Percentiles rank a stretch among this genome's conserved stretches.
Evolutionary conservation across 2,888 invertebrate species (phyloP).

Genomic region (Tiliacea citrago): DNA sequence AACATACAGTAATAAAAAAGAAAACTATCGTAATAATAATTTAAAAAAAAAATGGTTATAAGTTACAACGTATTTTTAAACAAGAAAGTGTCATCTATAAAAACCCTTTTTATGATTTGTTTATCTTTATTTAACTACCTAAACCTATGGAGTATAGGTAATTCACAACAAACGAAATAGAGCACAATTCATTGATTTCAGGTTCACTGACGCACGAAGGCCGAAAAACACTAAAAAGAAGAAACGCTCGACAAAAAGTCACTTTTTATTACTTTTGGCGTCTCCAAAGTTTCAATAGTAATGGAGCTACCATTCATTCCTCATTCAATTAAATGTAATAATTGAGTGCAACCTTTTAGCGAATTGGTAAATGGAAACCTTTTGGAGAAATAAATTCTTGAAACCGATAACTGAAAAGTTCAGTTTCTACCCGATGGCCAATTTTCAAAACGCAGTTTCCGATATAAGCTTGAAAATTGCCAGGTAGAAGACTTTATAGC

Average conservation of each 20-base stretch:
- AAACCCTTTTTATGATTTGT: no score
- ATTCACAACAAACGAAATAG: constrained; percentile 15
- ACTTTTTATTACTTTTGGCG: constrained; percentile 26
- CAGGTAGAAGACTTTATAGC: neutral
- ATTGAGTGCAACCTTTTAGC: constrained; percentile 19
- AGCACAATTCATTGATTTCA: constrained; percentile 38
- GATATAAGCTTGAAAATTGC: neutral
- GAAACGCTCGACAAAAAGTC: constrained; percentile 27
- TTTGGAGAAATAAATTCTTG: neutral
- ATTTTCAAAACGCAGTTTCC: constrained; percentile 1
- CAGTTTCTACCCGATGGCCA: neutral
- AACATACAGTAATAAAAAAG: no score
- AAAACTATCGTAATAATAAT: no score
- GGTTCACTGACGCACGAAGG: constrained; percentile 43
- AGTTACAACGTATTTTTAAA: no score
- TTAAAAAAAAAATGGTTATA: no score
- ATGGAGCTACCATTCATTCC: constrained; percentile 5
- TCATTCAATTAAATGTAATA: constrained; percentile 7
- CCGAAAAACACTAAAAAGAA: constrained; percentile 34
- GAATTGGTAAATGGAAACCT: constrained; percentile 5
- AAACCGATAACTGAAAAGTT: neutral
- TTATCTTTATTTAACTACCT: no score
- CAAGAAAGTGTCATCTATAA: no score
- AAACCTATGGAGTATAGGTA: no score
- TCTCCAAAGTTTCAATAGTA: neutral